phyloP scores from a whole-genome alignment of 2,888 invertebrate species.

The Zaprionus lineosus region DNA sequence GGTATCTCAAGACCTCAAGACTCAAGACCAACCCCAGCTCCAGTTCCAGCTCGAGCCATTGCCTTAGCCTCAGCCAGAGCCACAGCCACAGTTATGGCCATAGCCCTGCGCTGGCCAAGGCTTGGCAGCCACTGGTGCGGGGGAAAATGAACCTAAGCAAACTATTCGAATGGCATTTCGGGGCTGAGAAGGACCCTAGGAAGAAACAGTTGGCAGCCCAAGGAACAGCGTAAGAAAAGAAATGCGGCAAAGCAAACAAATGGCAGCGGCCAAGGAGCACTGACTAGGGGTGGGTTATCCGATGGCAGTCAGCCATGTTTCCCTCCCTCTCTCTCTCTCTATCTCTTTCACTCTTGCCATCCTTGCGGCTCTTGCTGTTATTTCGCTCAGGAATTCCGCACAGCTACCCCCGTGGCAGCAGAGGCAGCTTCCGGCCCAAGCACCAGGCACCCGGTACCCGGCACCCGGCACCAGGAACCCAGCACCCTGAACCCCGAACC shows the following conservation, averaged over 20 bases:
- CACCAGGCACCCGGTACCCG: no score
- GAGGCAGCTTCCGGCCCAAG: slow-evolving; percentile 16
- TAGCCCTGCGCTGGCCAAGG: slow-evolving; percentile 20
- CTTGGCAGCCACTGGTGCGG: slow-evolving; percentile 9
- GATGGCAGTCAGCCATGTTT: slow-evolving; percentile 58
- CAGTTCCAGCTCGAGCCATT: slow-evolving; percentile 17
- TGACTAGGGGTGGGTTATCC: slow-evolving; percentile 52
- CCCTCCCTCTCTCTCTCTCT: slow-evolving; percentile 21
- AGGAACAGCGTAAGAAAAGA: slow-evolving; percentile 57
- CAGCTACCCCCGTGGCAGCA: slow-evolving; percentile 59
- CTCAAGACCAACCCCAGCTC: not conserved
- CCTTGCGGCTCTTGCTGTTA: slow-evolving; percentile 45
- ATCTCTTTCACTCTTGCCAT: slow-evolving; percentile 21
- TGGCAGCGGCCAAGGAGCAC: slow-evolving; percentile 47
- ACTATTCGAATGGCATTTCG: slow-evolving; percentile 79
- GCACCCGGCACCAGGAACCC: slow-evolving; percentile 25
- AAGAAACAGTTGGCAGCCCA: slow-evolving; percentile 63
- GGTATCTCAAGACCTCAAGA: no score
- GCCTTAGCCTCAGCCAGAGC: slow-evolving; percentile 10
- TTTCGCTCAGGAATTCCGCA: slow-evolving; percentile 70
- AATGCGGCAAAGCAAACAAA: slow-evolving; percentile 74
- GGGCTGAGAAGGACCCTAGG: slow-evolving; percentile 53
- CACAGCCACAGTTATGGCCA: slow-evolving; percentile 19
- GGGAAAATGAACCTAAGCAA: slow-evolving; percentile 81
- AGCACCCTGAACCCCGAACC: not conserved